A percentile compares a stretch with the other conserved stretches of the same genome.
phyloP scores from a whole-genome alignment of 1,140 invertebrate species.

The Akabosia matsudoensis region DNA sequence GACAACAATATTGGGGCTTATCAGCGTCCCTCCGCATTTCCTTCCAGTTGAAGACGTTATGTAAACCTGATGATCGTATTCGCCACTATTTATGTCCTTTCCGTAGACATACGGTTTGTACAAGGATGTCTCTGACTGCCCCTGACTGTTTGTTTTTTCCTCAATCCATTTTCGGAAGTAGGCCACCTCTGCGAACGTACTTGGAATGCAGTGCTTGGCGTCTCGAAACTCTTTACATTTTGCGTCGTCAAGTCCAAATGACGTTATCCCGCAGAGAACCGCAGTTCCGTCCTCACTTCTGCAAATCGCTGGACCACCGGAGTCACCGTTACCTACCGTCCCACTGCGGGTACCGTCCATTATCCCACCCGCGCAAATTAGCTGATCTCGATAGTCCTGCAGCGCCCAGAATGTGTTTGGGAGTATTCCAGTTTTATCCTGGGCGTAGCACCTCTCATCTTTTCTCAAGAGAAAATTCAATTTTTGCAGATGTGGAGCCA shows the following conservation, averaged over 20 bases:
- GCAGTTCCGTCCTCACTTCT: not conserved
- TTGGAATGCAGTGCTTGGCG: not conserved
- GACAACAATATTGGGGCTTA: not conserved
- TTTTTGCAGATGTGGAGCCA: not conserved
- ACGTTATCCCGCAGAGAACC: not conserved
- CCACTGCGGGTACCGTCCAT: not conserved
- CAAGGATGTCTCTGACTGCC: not conserved
- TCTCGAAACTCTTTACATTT: not conserved
- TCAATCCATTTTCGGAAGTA: not conserved
- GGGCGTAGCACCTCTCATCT: not conserved
- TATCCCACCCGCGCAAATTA: not conserved
- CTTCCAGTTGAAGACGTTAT: not conserved
- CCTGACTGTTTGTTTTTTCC: not conserved
- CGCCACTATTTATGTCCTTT: not conserved
- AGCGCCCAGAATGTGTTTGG: too few species aligned
- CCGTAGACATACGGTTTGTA: not conserved
- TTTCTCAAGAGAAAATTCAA: not conserved
- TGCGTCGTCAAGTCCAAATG: not conserved
- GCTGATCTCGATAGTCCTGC: not conserved
- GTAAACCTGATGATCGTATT: not conserved
- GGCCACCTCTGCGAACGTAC: not conserved
- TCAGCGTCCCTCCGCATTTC: not conserved
- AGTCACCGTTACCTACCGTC: not conserved
- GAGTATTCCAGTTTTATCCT: too few species aligned
- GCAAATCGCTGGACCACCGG: conserved; percentile 5